Evolutionary conservation across 35 echinoderm and acorn worm genomes (phyloP).

Genomic region (Stichopus chloronotus): DNA sequence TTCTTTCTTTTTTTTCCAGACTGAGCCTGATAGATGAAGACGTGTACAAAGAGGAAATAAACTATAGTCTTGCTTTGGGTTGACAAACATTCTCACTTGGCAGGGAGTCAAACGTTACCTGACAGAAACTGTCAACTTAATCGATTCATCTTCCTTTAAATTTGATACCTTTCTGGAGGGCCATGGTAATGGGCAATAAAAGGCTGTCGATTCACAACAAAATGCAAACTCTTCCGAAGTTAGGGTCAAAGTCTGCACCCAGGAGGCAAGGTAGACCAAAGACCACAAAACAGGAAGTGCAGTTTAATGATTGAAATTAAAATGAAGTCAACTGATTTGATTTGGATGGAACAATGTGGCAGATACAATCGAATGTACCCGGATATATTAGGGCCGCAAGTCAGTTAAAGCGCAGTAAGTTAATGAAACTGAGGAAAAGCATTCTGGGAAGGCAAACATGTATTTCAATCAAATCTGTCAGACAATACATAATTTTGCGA

Average conservation of each 20-base stretch:
- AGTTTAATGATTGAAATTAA: neutral
- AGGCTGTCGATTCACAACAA: neutral
- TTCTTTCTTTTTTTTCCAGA: no score
- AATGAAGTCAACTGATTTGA: no score
- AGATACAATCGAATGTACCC: no score
- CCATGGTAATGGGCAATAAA: neutral
- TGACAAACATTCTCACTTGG: neutral
- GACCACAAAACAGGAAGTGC: neutral
- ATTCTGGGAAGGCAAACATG: no score
- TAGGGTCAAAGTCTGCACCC: neutral
- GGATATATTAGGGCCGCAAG: no score
- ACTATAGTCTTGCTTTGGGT: neutral
- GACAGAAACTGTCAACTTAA: slow-evolving; percentile 13
- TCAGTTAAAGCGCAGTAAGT: no score
- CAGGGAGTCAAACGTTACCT: slow-evolving; percentile 18
- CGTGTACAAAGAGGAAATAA: no score
- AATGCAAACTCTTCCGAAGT: neutral
- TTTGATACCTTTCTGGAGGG: neutral
- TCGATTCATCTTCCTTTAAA: neutral
- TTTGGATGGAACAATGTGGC: no score
- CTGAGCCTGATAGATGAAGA: no score
- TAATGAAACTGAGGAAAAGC: no score
- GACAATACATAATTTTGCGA: no score
- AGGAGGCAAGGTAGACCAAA: neutral
- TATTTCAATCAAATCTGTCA: no score